Evolutionary conservation across 2,113 vertebrate species (phyloP).

Genomic region (Galeopterus variegatus): DNA sequence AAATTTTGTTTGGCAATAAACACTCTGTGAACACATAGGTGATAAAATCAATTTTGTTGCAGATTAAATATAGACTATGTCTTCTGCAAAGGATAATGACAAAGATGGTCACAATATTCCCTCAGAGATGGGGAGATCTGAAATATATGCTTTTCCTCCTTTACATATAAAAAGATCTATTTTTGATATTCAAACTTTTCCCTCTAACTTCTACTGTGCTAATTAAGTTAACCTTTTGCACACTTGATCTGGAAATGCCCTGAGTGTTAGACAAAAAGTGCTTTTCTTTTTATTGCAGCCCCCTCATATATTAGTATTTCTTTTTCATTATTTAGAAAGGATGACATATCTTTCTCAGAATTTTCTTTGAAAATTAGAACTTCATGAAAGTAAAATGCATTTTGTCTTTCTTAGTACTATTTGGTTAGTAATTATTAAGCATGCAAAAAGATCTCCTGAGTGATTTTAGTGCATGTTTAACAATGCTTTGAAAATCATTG

Average conservation of each 20-base stretch:
- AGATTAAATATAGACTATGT: slow-evolving; percentile 61
- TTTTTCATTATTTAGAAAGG: slow-evolving; percentile 46
- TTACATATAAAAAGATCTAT: slow-evolving; percentile 12
- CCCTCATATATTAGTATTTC: slow-evolving; percentile 18
- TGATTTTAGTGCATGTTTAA: slow-evolving; percentile 50
- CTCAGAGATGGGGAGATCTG: background rate
- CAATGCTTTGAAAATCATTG: slow-evolving; percentile 61
- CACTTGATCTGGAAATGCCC: slow-evolving; percentile 56
- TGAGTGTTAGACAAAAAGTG: slow-evolving; percentile 26
- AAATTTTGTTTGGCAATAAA: slow-evolving; percentile 74
- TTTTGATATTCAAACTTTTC: slow-evolving; percentile 55
- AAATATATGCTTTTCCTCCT: slow-evolving; percentile 12
- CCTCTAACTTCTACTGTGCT: slow-evolving; percentile 20
- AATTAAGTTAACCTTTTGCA: slow-evolving; percentile 62
- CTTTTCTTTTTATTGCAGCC: slow-evolving; percentile 52
- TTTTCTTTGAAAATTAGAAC: slow-evolving; percentile 68
- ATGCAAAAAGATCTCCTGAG: slow-evolving; percentile 37
- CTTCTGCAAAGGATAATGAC: slow-evolving; percentile 34
- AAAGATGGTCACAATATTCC: slow-evolving; percentile 23
- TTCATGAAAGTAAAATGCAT: slow-evolving; percentile 48
- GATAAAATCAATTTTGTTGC: slow-evolving; percentile 72
- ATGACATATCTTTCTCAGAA: slow-evolving; percentile 21
- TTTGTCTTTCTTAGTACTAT: slow-evolving; percentile 31
- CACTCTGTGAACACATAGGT: slow-evolving; percentile 59
- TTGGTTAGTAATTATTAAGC: slow-evolving; percentile 70